Evolutionary conservation across 1,140 invertebrate genomes (phyloP).

Genomic region (Ctenoplectra terminalis): DNA sequence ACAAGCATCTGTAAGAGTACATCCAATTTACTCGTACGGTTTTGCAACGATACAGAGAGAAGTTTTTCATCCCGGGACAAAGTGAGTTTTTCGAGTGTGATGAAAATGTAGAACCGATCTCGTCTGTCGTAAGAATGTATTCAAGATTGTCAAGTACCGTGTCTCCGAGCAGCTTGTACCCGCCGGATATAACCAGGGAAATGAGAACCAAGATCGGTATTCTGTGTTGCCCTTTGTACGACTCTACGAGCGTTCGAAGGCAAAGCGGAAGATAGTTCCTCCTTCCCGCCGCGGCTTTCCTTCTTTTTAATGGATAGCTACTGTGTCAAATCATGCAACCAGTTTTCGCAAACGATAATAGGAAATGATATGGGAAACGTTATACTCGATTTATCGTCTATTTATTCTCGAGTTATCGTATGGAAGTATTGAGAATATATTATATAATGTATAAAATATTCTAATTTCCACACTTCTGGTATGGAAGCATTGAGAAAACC

Average conservation of each 20-base stretch:
- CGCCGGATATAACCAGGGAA: conserved; percentile 43
- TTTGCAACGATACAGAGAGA: not conserved
- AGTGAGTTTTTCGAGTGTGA: not conserved
- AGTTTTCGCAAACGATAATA: not conserved
- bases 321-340: not conserved
- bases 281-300: not conserved
- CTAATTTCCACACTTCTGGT: too few relatives aligned
- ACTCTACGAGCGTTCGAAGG: not conserved
- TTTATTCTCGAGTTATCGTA: too few relatives aligned
- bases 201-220: conserved; percentile 10
- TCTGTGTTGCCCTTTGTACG: conserved; percentile 11
- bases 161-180: not conserved
- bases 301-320: not conserved
- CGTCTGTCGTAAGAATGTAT: not conserved
- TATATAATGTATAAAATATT: too few relatives aligned
- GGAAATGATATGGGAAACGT: not conserved
- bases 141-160: not conserved
- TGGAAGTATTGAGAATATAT: too few relatives aligned
- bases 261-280: not conserved
- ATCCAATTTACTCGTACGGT: not conserved
- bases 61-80: not conserved
- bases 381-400: too few relatives aligned
- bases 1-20: not conserved
- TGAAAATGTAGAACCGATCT: not conserved
- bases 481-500: too few relatives aligned